These are phyloP conservation scores for Rhynchotus rufescens DNA, from an alignment of 2,797 vertebrate species.

Conservation along the genomic window DNA sequence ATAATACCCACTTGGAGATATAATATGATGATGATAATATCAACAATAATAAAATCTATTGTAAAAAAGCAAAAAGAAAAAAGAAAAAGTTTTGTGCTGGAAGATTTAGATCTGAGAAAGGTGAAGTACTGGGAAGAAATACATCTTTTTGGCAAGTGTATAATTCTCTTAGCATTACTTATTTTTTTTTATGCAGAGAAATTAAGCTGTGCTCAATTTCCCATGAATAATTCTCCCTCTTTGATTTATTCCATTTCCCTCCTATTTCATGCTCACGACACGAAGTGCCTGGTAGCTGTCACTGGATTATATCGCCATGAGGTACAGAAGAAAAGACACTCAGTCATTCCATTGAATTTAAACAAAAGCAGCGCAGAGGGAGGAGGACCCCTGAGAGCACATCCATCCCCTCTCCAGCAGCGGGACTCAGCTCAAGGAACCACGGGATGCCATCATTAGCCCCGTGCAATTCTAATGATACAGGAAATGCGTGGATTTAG, in stretches of 20 bases:
- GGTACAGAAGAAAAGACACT: slow-evolving; percentile 29
- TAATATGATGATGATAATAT: slow-evolving; percentile 1
- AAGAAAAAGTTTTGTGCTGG: neutral
- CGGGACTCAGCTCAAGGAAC: neutral
- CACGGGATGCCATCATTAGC: neutral
- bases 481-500: neutral
- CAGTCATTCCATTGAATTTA: slow-evolving; percentile 24
- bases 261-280: slow-evolving; percentile 38
- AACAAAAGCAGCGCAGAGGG: slow-evolving; percentile 38
- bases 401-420: neutral
- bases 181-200: slow-evolving; percentile 55
- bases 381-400: neutral
- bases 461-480: neutral
- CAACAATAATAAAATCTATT: neutral
- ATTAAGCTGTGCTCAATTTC: slow-evolving; percentile 45
- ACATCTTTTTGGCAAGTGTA: slow-evolving; percentile 9
- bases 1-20: neutral
- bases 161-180: slow-evolving; percentile 35
- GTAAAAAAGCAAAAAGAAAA: neutral
- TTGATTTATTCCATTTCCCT: slow-evolving; percentile 46
- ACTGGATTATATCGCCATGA: neutral
- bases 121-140: slow-evolving; percentile 35
- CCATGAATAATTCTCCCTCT: slow-evolving; percentile 48
- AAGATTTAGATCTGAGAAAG: slow-evolving; percentile 1
- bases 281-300: slow-evolving; percentile 9